A percentile compares a stretch with the other conserved stretches of the same genome.
Conservation (phyloP, 2,888 invertebrate genomes). For the Conus canariensis region DNA sequence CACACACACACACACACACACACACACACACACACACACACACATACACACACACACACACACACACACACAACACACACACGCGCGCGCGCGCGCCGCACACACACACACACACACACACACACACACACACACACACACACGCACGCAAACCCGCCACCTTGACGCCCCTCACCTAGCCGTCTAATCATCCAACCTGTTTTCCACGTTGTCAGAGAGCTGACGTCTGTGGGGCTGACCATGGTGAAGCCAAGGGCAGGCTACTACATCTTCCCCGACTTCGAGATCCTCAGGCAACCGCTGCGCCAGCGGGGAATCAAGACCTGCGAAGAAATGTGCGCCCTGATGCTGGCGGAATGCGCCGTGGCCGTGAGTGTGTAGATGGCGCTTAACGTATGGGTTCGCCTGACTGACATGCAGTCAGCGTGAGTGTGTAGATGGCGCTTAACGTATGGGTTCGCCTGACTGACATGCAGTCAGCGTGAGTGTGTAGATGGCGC, state of each 20-base stretch:
- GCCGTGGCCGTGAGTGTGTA: slow-evolving; percentile 70
- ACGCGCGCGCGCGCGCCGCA: background rate
- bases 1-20: background rate
- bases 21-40: background rate
- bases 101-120: background rate
- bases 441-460: no score
- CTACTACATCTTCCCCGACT: slow-evolving; percentile 77
- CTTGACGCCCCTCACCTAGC: background rate
- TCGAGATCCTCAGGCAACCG: slow-evolving; percentile 63
- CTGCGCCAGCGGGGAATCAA: slow-evolving; percentile 65
- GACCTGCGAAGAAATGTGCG: slow-evolving; percentile 73
- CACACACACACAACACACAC: background rate
- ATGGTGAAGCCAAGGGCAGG: slow-evolving; percentile 68
- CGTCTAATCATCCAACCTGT: no score
- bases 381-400: background rate
- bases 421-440: no score
- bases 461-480: no score
- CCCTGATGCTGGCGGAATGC: slow-evolving; percentile 69
- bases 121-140: background rate
- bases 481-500: no score
- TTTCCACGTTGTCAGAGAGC: background rate
- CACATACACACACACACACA: background rate
- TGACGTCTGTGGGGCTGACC: slow-evolving; percentile 64
- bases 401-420: background rate
- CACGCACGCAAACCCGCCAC: background rate